Percentiles rank a stretch among this genome's conserved stretches.
phyloP scores from a whole-genome alignment of 2,113 vertebrate genomes.

The Rostratula benghalensis region DNA sequence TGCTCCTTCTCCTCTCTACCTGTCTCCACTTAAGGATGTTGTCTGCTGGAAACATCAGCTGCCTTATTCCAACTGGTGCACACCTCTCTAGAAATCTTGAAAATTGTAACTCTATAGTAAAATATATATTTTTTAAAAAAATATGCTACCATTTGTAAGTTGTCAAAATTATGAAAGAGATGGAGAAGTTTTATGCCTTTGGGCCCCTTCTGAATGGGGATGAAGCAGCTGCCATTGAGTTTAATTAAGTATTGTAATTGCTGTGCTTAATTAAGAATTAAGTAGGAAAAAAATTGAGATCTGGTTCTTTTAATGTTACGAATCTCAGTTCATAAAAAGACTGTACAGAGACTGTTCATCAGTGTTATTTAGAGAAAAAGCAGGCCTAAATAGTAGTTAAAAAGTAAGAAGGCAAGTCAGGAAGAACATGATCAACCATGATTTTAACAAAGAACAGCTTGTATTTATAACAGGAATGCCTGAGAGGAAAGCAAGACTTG shows the following conservation, averaged over 20 bases:
- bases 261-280: not conserved
- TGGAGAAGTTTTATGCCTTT: not conserved
- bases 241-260: not conserved
- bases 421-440: not conserved
- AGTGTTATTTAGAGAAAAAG: not conserved
- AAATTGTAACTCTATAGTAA: not conserved
- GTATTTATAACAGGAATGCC: not conserved
- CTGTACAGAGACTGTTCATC: not conserved
- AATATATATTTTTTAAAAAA: not conserved
- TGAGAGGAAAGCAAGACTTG: not conserved
- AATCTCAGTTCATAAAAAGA: not conserved
- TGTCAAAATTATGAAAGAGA: not conserved
- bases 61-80: not conserved
- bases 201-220: not conserved
- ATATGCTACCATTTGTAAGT: not conserved
- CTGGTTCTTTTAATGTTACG: not conserved
- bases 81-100: not conserved
- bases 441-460: not conserved
- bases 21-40: not conserved
- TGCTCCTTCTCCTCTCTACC: not conserved
- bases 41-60: not conserved
- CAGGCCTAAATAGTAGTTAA: not conserved
- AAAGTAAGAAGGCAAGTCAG: not conserved
- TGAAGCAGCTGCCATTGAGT: not conserved
- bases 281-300: not conserved